A percentile compares a stretch with the other conserved stretches of the same genome.
phyloP scores from a whole-genome alignment of 2,888 invertebrate genomes.

The Eledona agricola region DNA sequence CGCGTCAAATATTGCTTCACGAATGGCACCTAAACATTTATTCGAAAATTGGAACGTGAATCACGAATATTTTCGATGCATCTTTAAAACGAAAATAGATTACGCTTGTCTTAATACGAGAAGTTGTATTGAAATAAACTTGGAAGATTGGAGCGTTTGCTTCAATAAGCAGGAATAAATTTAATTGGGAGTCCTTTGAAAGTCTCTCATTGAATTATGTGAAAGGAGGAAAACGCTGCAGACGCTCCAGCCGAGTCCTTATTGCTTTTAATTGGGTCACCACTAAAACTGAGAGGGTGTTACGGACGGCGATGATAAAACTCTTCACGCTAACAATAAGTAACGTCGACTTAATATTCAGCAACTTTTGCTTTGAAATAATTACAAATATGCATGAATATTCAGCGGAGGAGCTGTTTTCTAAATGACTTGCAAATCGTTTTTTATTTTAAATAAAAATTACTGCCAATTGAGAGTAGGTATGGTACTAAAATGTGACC shows the following conservation, averaged over 20 bases:
- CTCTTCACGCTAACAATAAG: too few relatives aligned
- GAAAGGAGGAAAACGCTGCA: slow-evolving; percentile 33
- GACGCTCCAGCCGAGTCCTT: slow-evolving; percentile 25
- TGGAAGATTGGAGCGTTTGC: slow-evolving; percentile 9
- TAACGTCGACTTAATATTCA: too few relatives aligned
- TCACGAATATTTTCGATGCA: too few relatives aligned
- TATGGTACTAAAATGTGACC: too few relatives aligned
- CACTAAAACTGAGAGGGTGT: slow-evolving; percentile 9
- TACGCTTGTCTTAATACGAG: too few relatives aligned
- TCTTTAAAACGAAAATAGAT: too few relatives aligned
- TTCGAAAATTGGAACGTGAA: slow-evolving; percentile 1
- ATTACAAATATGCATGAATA: too few relatives aligned
- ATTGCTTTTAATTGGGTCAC: slow-evolving; percentile 31
- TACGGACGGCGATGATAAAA: too few relatives aligned
- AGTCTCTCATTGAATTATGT: slow-evolving; percentile 43
- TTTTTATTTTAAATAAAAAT: too few relatives aligned
- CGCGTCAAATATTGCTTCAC: slow-evolving; percentile 67
- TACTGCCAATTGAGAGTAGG: too few relatives aligned
- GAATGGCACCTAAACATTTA: slow-evolving; percentile 23
- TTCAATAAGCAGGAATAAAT: slow-evolving; percentile 34
- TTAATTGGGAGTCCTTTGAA: slow-evolving; percentile 41
- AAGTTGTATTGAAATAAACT: too few relatives aligned
- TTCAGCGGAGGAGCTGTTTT: neutral
- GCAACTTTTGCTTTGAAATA: too few relatives aligned
- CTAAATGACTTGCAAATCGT: neutral